Conservation (phyloP, 2,797 vertebrate species). For the Cercopithecus diana region DNA sequence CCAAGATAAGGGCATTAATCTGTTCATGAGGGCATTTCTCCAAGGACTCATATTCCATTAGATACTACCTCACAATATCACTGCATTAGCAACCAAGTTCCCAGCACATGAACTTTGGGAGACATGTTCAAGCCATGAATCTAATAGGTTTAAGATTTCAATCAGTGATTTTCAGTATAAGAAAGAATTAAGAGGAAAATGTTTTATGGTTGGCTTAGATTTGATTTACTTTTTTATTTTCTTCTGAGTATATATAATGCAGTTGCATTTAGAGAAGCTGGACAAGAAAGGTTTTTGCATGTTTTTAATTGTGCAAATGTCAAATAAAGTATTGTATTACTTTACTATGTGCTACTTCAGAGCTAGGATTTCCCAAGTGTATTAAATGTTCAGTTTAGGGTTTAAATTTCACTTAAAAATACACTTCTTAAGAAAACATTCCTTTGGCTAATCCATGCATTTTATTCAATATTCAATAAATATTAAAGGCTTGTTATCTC, state of each 20-base stretch:
- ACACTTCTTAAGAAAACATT: not conserved
- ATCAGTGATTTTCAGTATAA: not conserved
- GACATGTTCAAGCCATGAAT: not conserved
- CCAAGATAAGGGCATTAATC: not conserved
- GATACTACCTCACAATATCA: fast-evolving
- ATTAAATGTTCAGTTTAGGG: not conserved
- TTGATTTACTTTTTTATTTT: not conserved
- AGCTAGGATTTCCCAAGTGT: not conserved
- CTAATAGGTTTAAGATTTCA: not conserved
- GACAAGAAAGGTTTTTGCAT: not conserved
- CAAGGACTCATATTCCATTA: not conserved
- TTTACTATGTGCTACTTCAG: not conserved
- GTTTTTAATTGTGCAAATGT: not conserved
- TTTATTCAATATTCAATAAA: not conserved
- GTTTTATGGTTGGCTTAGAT: not conserved
- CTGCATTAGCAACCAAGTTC: not conserved
- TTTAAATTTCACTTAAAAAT: not conserved
- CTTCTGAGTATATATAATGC: not conserved
- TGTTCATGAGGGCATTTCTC: fast-evolving
- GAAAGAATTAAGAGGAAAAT: not conserved
- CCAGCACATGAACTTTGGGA: not conserved
- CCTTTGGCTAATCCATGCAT: not conserved
- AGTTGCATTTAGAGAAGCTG: not conserved
- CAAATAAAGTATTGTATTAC: not conserved
- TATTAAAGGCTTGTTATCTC: not conserved